A percentile compares a stretch with the other conserved stretches of the same genome.
phyloP scores from a whole-genome alignment of 2,888 invertebrate genomes.

The Meiosimyza platycephala region DNA sequence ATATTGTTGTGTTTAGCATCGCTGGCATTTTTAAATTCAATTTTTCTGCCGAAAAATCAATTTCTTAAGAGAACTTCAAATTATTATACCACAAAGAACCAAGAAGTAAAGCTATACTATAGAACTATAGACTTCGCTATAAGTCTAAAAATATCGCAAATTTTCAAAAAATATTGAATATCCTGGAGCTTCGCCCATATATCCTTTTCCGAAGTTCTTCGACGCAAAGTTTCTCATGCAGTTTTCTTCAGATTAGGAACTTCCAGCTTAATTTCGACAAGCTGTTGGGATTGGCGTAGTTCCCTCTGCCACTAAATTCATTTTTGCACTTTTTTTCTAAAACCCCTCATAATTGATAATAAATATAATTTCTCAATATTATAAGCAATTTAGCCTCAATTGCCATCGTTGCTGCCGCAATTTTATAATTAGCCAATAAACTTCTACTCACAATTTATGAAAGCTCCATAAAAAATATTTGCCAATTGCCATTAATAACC shows the following conservation, averaged over 20 bases:
- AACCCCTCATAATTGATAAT: conserved; percentile 3
- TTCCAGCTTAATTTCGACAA: too few relatives aligned
- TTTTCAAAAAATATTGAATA: not conserved
- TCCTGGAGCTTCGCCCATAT: not conserved
- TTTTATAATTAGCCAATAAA: conserved; percentile 18
- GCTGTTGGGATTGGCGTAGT: not conserved
- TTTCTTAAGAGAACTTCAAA: too few relatives aligned
- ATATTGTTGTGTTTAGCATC: too few relatives aligned
- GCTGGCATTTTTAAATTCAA: too few relatives aligned
- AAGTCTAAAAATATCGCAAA: not conserved
- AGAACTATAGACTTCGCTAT: too few relatives aligned
- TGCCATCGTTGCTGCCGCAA: not conserved
- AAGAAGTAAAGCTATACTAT: too few relatives aligned
- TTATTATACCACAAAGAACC: too few relatives aligned
- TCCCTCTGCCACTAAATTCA: not conserved
- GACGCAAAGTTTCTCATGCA: too few relatives aligned
- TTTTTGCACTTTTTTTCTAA: not conserved
- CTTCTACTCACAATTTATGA: conserved; percentile 4
- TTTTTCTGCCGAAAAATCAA: too few relatives aligned
- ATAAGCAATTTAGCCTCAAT: conserved; percentile 11
- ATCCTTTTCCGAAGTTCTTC: not conserved
- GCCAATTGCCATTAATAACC: conserved; percentile 29
- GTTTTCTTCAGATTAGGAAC: too few relatives aligned
- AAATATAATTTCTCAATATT: conserved; percentile 23
- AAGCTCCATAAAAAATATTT: conserved; percentile 14